Evolutionary conservation across 1,140 invertebrate species (phyloP), one percentile per base, ranked within the genome.

Genomic region (Parapsyche elsis): DNA sequence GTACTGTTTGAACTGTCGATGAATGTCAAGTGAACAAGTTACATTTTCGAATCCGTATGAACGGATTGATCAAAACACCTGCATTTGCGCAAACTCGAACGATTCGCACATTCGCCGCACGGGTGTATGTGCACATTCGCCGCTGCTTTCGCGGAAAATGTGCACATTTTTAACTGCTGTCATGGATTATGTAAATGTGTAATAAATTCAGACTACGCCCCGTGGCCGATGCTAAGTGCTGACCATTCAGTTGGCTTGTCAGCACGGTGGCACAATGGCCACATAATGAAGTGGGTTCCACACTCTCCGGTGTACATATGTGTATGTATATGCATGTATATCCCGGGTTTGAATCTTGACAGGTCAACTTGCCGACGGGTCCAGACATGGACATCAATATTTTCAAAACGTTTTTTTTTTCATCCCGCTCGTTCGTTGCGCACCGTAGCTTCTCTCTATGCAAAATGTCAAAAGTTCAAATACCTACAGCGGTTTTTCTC

Each of bases 231-330:
- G 78, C 46, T 71, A 79, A 73, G 78, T 46, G 67, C 38, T 21
- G 53, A 1, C 38, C 80, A 71, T 46, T 77, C 38, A 77, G 44
- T 14, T 38, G 57, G 59, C 77, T 78, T 82, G 81, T 82, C 81
- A 82, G 74, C 75, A 77, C 74, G 74, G 78, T 78, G 78, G 78
- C 76, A 82, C 78, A 82, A 80, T 78, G 78, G 78, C 46, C 38
- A 59, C 70, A 78, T 82, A 80, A 82, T 82, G 81, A 82, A 79
- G 78, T 80, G 81, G 81, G 53, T 16, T 71, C 26, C 16, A 53
- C 16, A 53, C 16, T 5, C 16, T 14, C 12, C 4, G 10, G 16
- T 53, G 16, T 53, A 12, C 12, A 53, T 53, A 46, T 53, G 12
- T 53, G 16, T 53, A 53, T 53, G 12, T 53, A 53, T 53, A 53